Conservation (phyloP, 2,888 invertebrate genomes). For the Mythimna lalbum region DNA sequence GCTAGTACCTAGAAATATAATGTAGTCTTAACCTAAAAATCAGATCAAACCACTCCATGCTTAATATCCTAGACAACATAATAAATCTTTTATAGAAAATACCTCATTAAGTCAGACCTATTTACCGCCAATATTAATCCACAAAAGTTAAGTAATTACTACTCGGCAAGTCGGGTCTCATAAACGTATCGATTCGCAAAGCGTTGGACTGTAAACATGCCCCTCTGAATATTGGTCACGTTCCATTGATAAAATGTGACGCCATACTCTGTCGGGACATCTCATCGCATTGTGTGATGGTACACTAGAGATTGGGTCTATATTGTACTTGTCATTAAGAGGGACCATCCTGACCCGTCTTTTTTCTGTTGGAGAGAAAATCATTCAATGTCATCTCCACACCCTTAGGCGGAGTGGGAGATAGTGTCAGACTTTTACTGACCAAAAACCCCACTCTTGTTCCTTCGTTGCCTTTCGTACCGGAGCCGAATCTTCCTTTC, state of each 20-base stretch:
- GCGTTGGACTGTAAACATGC: conserved; percentile 39
- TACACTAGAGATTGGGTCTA: conserved; percentile 3
- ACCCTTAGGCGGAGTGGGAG: no score
- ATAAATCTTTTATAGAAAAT: background rate
- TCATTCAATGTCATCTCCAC: no score
- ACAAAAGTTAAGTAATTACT: conserved; percentile 41
- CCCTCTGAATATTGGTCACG: conserved; percentile 34
- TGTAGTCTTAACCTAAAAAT: no score
- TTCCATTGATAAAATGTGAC: conserved; percentile 44
- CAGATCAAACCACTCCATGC: background rate
- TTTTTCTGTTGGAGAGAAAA: no score
- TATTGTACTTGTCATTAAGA: no score
- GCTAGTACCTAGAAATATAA: no score
- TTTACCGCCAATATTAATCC: conserved; percentile 17
- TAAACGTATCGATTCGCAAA: conserved; percentile 27
- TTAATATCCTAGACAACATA: background rate
- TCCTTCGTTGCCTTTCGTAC: no score
- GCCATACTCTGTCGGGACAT: conserved; percentile 16
- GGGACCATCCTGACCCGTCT: no score
- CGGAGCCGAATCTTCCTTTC: no score
- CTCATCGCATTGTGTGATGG: conserved; percentile 13
- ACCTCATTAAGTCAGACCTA: background rate
- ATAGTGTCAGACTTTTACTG: no score
- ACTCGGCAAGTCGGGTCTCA: conserved; percentile 18
- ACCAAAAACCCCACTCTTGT: no score